Percentiles rank a stretch among this genome's conserved stretches.
Conservation (phyloP, 2,113 vertebrate genomes). For the Orycteropus afer region DNA sequence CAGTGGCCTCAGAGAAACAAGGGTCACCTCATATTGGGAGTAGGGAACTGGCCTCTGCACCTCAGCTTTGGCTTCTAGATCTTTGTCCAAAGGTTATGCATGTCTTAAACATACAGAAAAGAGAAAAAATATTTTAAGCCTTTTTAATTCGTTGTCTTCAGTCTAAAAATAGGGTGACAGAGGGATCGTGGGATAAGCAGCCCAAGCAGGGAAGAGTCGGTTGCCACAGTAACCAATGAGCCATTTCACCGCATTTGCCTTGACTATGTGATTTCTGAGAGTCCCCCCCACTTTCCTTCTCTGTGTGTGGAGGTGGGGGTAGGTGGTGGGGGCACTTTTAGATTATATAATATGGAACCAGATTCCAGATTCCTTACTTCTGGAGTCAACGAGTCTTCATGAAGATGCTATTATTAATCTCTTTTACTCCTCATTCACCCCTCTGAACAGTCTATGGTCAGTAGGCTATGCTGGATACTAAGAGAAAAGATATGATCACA, state of each 20-base stretch:
- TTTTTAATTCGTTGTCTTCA: constrained; percentile 87
- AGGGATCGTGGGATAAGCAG: constrained; percentile 91
- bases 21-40: neutral
- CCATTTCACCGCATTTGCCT: constrained; percentile 88
- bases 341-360: constrained; percentile 43
- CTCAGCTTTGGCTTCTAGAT: constrained; percentile 21
- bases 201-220: constrained; percentile 87
- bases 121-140: constrained; percentile 76
- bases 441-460: neutral
- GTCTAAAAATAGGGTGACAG: constrained; percentile 91
- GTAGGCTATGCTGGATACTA: constrained; percentile 22
- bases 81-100: constrained; percentile 72
- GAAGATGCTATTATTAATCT: constrained; percentile 12
- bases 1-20: neutral
- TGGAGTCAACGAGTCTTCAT: constrained; percentile 2
- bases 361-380: constrained; percentile 44
- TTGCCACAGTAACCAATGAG: constrained; percentile 90
- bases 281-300: constrained; percentile 75
- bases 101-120: constrained; percentile 78
- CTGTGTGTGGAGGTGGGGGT: constrained; percentile 69
- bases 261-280: constrained; percentile 85
- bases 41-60: neutral
- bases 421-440: neutral
- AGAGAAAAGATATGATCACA: constrained; percentile 20
- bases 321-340: constrained; percentile 79